phyloP scores from a whole-genome alignment of 2,888 invertebrate genomes.

The Galeruca laticollis region DNA sequence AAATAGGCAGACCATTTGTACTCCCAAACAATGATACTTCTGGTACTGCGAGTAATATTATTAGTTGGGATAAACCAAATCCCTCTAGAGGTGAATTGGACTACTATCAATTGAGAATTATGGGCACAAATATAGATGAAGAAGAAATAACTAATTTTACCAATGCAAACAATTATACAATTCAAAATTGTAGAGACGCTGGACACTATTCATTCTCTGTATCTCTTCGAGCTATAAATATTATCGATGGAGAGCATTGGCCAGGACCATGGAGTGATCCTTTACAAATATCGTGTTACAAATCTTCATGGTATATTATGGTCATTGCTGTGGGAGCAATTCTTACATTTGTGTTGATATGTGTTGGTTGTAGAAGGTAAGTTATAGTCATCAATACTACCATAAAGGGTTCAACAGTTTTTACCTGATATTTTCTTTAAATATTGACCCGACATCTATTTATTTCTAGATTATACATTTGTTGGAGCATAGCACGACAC shows the following conservation, averaged over 20 bases:
- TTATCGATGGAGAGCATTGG: conserved; percentile 51
- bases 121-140: conserved; percentile 29
- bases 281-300: conserved; percentile 54
- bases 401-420: no score
- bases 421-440: no score
- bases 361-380: conserved; percentile 49
- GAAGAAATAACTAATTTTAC: conserved; percentile 36
- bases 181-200: conserved; percentile 53
- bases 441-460: no score
- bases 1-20: conserved; percentile 61
- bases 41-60: conserved; percentile 56
- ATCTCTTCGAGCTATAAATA: conserved; percentile 63
- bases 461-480: conserved; percentile 70
- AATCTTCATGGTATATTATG: conserved; percentile 44
- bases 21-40: conserved; percentile 66
- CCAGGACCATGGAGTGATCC: conserved; percentile 63
- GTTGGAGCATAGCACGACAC: conserved; percentile 74
- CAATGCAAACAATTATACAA: conserved; percentile 38
- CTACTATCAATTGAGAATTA: conserved; percentile 69
- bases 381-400: conserved; percentile 18
- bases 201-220: conserved; percentile 54
- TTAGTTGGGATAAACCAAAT: conserved; percentile 68
- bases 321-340: conserved; percentile 41
- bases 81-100: conserved; percentile 67
- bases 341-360: conserved; percentile 37